Conservation (phyloP, 1,140 invertebrate genomes). For the Antheraea mylitta region DNA sequence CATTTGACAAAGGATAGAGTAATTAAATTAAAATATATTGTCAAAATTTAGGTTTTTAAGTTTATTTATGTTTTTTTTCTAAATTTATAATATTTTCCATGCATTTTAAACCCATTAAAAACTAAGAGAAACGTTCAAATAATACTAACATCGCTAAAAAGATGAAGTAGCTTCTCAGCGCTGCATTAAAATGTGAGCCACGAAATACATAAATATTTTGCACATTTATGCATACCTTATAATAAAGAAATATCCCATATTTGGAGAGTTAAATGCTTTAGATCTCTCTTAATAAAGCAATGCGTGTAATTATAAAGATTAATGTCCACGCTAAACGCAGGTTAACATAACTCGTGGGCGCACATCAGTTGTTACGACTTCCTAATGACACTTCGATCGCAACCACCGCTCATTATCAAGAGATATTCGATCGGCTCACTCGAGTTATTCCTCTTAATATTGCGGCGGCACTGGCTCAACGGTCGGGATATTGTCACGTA, state of each 20-base stretch:
- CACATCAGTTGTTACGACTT: constrained; percentile 67
- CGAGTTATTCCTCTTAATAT: constrained; percentile 76
- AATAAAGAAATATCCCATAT: constrained; percentile 4
- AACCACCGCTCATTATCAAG: constrained; percentile 68
- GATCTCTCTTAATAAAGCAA: constrained; percentile 8
- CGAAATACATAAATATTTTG: no score
- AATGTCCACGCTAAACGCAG: constrained; percentile 46
- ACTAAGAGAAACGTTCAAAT: no score
- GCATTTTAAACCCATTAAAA: no score
- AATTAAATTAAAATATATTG: no score
- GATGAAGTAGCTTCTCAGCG: no score
- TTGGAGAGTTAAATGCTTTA: background rate
- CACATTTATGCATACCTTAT: background rate
- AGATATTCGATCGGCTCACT: constrained; percentile 71
- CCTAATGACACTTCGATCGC: constrained; percentile 75
- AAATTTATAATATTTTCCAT: no score
- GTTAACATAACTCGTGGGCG: constrained; percentile 63
- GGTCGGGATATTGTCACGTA: constrained; percentile 74
- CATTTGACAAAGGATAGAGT: no score
- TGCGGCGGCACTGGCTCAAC: constrained; percentile 55
- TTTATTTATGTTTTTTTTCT: no score
- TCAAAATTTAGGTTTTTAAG: no score
- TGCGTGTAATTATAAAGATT: constrained; percentile 51
- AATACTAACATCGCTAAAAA: no score
- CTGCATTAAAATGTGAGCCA: no score